Evolutionary conservation across 2,888 invertebrate genomes (phyloP), one percentile per base, ranked within the genome.

Genomic region (Trichacis sp.): DNA sequence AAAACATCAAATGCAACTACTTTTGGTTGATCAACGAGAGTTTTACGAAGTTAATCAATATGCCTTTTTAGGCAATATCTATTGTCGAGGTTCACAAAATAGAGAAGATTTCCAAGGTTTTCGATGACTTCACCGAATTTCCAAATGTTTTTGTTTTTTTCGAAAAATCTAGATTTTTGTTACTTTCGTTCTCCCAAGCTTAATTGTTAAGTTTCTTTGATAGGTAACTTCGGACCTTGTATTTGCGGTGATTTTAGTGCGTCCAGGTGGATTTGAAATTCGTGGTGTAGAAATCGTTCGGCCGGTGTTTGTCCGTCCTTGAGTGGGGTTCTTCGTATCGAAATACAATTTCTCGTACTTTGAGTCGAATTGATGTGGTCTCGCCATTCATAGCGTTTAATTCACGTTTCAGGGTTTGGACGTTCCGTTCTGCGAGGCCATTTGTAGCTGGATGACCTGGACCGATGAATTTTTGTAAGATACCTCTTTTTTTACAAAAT

Each of bases 361-460:
- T 61, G 9, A 19, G 33, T 1, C 6, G 24, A 29, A 61, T 50
- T 19, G 54, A 6, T 12, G 14, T 12, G 15, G 49, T 33, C 30
- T 54, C 45, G 3, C 49, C 45, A 6, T 9, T 33, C 50, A 54
- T 54, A 6, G 54, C 43, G 36, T 45, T 20, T n/a, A 61, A 17
- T 45, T 45, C 19, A 8, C 19, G 17, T 19, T 45, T 45, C 5
- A 45, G 12, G 11, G 52, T 58, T 42, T 58, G 58, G 4, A 58
- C 15, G 40, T 52, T 68, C 24, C 55, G 59, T 54, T 67, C 54
- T n/a, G 59, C 56, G 14, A 58, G 17, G 11, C 64, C 58, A 19
- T 66, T 58, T 0, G 58, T 48, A 11, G 65, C 61, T 14, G 69
- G 63, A 17, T 63, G 66, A 42, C 66, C 66, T 29, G 60, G 65